phyloP scores from a whole-genome alignment of 2,888 invertebrate genomes.

The Carpatolechia fugitivella region DNA sequence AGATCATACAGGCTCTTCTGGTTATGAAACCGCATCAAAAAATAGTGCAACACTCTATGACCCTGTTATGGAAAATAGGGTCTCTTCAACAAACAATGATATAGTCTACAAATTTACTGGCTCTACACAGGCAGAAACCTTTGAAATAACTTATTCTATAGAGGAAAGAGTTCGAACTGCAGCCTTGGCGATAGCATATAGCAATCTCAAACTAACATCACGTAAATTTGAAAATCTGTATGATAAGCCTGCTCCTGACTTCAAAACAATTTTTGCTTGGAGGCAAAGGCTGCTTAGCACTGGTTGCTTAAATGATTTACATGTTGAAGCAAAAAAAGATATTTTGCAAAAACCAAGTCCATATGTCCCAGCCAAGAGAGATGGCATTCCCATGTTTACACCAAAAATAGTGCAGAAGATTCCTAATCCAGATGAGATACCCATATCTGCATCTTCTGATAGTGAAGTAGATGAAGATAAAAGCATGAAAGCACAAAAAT shows the following conservation, averaged over 20 bases:
- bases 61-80: constrained; percentile 71
- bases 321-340: constrained; percentile 36
- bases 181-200: constrained; percentile 66
- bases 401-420: constrained; percentile 29
- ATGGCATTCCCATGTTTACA: neutral
- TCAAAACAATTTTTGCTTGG: constrained; percentile 71
- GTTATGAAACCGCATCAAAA: constrained; percentile 60
- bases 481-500: constrained; percentile 26
- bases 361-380: neutral
- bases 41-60: constrained; percentile 43
- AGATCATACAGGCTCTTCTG: constrained; percentile 56
- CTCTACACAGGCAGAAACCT: constrained; percentile 50
- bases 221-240: constrained; percentile 60
- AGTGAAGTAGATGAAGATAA: constrained; percentile 47
- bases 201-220: constrained; percentile 67
- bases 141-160: constrained; percentile 61
- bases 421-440: constrained; percentile 68
- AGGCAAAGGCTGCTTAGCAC: constrained; percentile 58
- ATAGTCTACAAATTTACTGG: constrained; percentile 58
- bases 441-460: constrained; percentile 41
- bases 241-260: constrained; percentile 73
- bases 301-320: constrained; percentile 67
- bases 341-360: constrained; percentile 18
- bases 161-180: constrained; percentile 65
- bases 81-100: constrained; percentile 67